Evolutionary conservation across 2,888 invertebrate species (phyloP).

Genomic region (Aphodius granarius): DNA sequence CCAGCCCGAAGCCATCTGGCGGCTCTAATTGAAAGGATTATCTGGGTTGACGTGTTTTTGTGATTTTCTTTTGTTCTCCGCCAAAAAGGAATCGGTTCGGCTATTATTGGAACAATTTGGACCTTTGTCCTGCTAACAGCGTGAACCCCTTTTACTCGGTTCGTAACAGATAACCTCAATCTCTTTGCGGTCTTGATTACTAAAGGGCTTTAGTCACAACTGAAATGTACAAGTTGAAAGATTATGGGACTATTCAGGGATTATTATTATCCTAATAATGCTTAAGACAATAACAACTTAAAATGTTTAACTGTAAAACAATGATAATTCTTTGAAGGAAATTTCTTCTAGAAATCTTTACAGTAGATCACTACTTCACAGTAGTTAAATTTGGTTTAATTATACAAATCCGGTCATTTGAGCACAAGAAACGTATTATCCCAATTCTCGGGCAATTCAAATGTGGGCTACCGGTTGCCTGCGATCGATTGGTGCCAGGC

Average conservation of each 20-base stretch:
- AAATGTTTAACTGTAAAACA: no score
- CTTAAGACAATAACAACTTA: no score
- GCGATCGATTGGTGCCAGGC: slow-evolving; percentile 2
- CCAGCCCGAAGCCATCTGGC: background rate
- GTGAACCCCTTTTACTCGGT: background rate
- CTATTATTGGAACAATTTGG: background rate
- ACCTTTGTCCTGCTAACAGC: background rate
- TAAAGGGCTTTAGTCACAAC: background rate
- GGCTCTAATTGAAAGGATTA: background rate
- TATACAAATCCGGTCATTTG: background rate
- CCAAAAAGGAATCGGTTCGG: background rate
- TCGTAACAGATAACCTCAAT: background rate
- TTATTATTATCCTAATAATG: no score
- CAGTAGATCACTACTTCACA: background rate
- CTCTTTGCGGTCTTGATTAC: background rate
- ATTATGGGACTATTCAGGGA: background rate
- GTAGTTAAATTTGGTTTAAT: background rate
- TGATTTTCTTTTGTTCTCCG: background rate
- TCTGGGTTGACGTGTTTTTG: background rate
- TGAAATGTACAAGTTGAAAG: background rate
- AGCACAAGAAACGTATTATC: background rate
- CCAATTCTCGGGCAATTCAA: background rate
- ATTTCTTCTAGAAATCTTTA: no score
- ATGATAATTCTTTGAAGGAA: no score
- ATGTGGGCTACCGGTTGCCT: background rate